These are phyloP conservation scores for Actinia equina DNA, from an alignment of 64 coral and sea anemone species.

Conservation along the genomic window DNA sequence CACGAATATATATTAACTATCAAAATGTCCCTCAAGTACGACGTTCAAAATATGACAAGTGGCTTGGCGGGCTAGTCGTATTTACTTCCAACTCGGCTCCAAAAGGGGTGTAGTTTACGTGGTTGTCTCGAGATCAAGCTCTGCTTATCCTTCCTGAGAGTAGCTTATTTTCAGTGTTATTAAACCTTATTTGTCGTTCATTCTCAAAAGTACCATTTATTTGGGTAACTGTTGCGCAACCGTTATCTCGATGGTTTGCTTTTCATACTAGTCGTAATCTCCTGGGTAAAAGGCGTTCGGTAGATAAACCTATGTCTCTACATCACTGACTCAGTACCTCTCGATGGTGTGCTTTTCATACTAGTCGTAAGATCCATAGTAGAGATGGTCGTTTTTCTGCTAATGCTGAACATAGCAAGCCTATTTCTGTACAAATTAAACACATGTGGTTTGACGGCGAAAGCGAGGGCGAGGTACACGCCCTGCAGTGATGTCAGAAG, in stretches of 20 bases:
- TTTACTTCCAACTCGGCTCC: too few species aligned
- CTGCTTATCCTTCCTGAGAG: too few species aligned
- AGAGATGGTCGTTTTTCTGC: neutral
- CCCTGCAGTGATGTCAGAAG: conserved; percentile 81
- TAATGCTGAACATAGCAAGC: neutral
- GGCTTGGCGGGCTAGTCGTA: too few species aligned
- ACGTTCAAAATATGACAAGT: neutral
- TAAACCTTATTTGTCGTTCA: too few species aligned
- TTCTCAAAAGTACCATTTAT: too few species aligned
- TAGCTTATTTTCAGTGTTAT: too few species aligned
- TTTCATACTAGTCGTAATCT: neutral
- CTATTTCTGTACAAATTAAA: conserved; percentile 25
- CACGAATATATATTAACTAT: neutral
- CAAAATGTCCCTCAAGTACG: neutral
- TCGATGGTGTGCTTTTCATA: neutral
- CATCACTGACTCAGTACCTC: neutral
- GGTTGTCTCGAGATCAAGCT: too few species aligned
- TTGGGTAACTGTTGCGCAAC: too few species aligned
- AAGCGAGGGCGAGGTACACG: conserved; percentile 47
- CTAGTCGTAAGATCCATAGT: neutral
- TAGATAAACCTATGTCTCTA: neutral
- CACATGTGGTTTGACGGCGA: conserved; percentile 45
- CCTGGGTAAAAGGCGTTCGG: neutral
- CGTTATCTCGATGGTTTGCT: neutral
- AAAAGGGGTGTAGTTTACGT: too few species aligned